Percentiles rank a stretch among this genome's conserved stretches.
These are phyloP conservation scores for Meloidogyne hapla DNA, from an alignment of 1,140 invertebrate species.

Conservation along the genomic window DNA sequence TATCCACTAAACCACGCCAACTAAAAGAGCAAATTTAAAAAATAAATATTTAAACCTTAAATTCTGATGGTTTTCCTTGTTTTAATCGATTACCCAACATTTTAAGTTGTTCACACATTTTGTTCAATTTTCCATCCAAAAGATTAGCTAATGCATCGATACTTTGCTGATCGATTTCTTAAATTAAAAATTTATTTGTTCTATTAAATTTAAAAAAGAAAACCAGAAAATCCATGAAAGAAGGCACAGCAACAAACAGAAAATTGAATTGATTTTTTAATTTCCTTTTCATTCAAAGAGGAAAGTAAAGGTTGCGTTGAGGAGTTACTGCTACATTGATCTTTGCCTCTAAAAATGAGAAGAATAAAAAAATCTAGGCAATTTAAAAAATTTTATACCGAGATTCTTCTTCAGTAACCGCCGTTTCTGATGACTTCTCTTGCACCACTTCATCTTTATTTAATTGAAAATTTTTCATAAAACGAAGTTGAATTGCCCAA, in stretches of 20 bases:
- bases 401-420: neutral
- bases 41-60: neutral
- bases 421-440: neutral
- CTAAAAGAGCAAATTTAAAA: neutral
- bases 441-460: neutral
- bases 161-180: constrained; percentile 7
- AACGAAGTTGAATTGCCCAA: neutral
- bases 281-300: neutral
- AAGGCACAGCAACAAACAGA: constrained; percentile 21
- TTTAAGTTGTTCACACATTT: constrained; percentile 16
- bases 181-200: neutral
- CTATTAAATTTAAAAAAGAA: neutral
- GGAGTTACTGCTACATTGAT: neutral
- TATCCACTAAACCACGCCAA: neutral
- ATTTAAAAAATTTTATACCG: neutral
- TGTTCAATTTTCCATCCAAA: neutral
- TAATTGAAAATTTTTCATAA: neutral
- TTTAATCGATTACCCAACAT: neutral
- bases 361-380: neutral
- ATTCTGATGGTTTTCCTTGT: neutral
- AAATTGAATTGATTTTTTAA: neutral
- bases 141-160: neutral
- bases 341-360: neutral
- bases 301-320: neutral
- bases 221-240: constrained; percentile 10